Conservation (phyloP, 2,113 vertebrate genomes). For the Phoxinus phoxinus region DNA sequence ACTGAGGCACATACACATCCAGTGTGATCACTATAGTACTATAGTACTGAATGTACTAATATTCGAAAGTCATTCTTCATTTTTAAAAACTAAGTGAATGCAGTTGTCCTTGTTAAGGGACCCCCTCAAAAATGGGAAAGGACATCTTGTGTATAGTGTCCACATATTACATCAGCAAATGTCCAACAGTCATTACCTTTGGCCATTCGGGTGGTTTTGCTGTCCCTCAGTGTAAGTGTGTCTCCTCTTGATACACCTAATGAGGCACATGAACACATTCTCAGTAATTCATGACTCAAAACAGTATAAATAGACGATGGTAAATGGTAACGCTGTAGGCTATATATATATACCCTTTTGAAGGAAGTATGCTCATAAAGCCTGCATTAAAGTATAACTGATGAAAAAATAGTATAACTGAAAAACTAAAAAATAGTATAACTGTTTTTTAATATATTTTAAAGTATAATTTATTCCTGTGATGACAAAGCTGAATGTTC, state of each 20-base stretch:
- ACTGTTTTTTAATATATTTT: too few relatives aligned
- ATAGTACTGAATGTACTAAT: neutral
- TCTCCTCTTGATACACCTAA: conserved; percentile 77
- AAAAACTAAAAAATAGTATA: too few relatives aligned
- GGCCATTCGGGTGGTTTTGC: conserved; percentile 61
- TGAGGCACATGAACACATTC: conserved; percentile 23
- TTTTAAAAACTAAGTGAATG: neutral
- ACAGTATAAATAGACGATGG: neutral
- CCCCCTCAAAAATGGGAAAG: neutral
- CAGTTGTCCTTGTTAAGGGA: neutral
- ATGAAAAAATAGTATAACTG: too few relatives aligned
- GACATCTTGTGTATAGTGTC: neutral
- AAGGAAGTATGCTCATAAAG: too few relatives aligned
- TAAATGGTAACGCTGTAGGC: too few relatives aligned
- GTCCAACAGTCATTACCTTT: conserved; percentile 70
- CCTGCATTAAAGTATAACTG: too few relatives aligned
- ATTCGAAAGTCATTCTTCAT: neutral
- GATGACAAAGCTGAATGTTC: too few relatives aligned
- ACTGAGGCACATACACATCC: neutral
- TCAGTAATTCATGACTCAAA: neutral
- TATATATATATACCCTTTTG: too few relatives aligned
- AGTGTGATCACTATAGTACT: neutral
- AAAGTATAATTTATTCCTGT: too few relatives aligned
- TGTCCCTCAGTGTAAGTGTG: conserved; percentile 68
- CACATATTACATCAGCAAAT: neutral